Percentiles rank a stretch among this genome's conserved stretches.
These are phyloP conservation scores for Penaeus chinensis DNA, from an alignment of 1,140 invertebrate genomes.

Conservation along the genomic window DNA sequence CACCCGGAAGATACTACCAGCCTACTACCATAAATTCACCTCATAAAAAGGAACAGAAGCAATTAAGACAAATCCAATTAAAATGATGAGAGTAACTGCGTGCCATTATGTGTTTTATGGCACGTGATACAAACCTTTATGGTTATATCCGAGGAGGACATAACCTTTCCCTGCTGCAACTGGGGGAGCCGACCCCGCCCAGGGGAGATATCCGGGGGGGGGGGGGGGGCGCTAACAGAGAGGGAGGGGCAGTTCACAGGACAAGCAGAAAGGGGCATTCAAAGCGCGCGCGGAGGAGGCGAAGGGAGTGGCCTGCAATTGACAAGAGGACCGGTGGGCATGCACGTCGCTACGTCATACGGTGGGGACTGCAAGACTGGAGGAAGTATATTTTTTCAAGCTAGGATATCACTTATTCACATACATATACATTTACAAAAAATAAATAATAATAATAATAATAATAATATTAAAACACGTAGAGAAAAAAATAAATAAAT, in stretches of 20 bases:
- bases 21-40: constrained; percentile 54
- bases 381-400: too few relatives aligned
- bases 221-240: background rate
- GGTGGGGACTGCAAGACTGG: too few relatives aligned
- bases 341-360: too few relatives aligned
- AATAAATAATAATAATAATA: too few relatives aligned
- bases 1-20: constrained; percentile 16
- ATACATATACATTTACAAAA: too few relatives aligned
- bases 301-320: too few relatives aligned
- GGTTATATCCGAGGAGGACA: constrained; percentile 27
- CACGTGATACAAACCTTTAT: constrained; percentile 54
- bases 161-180: background rate
- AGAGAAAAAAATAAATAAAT: too few relatives aligned
- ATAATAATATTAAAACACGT: too few relatives aligned
- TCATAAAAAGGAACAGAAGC: constrained; percentile 60
- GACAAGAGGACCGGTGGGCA: too few relatives aligned
- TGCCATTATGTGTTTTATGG: constrained; percentile 53
- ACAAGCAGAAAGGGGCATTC: background rate
- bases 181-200: too few relatives aligned
- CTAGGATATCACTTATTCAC: too few relatives aligned
- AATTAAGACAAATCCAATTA: constrained; percentile 62
- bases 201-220: background rate
- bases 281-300: too few relatives aligned
- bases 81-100: constrained; percentile 55
- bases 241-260: background rate